Evolutionary conservation across 2,888 invertebrate genomes (phyloP), one percentile per base, ranked within the genome.

Genomic region (Galerucella pusilla): DNA sequence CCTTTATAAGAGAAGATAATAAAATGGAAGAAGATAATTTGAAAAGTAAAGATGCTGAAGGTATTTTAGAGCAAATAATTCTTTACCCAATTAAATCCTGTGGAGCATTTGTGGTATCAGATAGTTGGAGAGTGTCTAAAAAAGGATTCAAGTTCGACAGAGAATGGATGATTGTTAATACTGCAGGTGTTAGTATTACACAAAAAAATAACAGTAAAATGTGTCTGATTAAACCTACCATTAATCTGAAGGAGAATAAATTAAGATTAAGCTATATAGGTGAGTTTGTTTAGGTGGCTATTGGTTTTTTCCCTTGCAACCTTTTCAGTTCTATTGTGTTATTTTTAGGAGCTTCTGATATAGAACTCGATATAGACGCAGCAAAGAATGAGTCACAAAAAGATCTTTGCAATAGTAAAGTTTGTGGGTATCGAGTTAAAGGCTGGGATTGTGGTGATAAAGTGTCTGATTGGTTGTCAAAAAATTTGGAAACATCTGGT

Each of bases 21-120:
- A 10, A 28, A 35, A 35, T n/a, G 0, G 14, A 35, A n/a, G 5
- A 35, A 61, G 14, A 61, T 35, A 2, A 20, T 57, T 20, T 16
- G 20, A 68, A 66, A 61, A 16, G 61, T 60, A 35, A 66, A 16
- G 68, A 71, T 11, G 12, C 63, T 11, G 64, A 67, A 45, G 85
- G 86, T 25, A 75, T 71, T 16, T 79, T 87, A 16, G 75, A 84
- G 74, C 80, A 84, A 61, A 84, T 87, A 78, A 92, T 91, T 84
- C 89, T 97, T 65, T 98, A 95, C 86, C 98, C 98, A 0, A 90
- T 98, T 7, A 98, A 98, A 88, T 97, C 97, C 0, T 97, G 97
- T 87, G 96, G 92, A 0, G 92, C 94, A 9, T 94, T 93, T 83
- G 91, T 93, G 88, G 90, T 94, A 42, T 83, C 84, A 49, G 83